Base-by-base conservation (phyloP, 2,888 invertebrate genomes). In the Acrobeloides nanus region DNA sequence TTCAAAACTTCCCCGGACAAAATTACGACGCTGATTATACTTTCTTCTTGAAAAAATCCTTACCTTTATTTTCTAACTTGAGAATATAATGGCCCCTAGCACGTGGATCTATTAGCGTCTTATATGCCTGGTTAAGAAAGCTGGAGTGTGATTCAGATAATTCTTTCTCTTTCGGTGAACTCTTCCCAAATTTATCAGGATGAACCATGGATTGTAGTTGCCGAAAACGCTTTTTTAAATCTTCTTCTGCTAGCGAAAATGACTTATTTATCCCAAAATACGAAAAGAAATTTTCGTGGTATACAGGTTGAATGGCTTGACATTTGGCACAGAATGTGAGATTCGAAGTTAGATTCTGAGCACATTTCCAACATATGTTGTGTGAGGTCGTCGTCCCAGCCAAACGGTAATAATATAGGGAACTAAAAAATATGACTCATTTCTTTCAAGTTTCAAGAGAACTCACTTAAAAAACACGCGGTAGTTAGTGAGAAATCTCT, bases 111-210 rank as follows among this genome's bases (percentile, higher is more conserved):
- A 25, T 37, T 26, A 50, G 24, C 18, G 50, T 50, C n/a, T 50
- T 50, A 29, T 55, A 50, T 4, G 50, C 50, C 23, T 55, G 53
- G 31, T 50, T 50, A 12, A 54, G 24, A 24, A 45, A 50, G 21
- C 56, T 56, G 26, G 50, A 50, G 34, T 50, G 50, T 15, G 38
- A 27, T 23, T 50, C 56, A 5, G 44, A 43, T n/a, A 46, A 33
- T 25, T 50, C 43, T 31, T 50, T 15, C 24, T 53, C 47, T 20
- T 55, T 55, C 23, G 20, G 29, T 7, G 38, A 33, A 18, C 24
- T 23, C 15, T 29, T 24, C 5, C 46, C 32, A 18, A 26, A 44
- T 31, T 50, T 50, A 31, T 50, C 50, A 3, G 50, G 50, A 35
- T 50, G 50, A 15, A 50, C 50, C 7, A 21, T 7, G 15, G 53